Evolutionary conservation across 2,888 invertebrate genomes (phyloP).

Genomic region (Catocala fraxini): DNA sequence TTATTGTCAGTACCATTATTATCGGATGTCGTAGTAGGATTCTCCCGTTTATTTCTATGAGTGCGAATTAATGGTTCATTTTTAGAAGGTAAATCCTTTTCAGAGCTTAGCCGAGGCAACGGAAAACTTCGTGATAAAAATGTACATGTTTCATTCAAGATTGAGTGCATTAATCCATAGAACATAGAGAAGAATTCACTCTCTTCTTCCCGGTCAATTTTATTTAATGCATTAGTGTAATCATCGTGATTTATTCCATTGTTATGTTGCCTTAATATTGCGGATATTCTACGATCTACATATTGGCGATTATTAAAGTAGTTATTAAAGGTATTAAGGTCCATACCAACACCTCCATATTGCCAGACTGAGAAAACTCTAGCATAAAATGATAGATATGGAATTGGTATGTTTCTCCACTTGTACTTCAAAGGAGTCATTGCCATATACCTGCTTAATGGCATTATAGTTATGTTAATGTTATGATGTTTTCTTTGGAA

Average conservation of each 20-base stretch:
- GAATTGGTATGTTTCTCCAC: conserved; percentile 80
- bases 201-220: conserved; percentile 65
- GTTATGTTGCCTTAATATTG: conserved; percentile 74
- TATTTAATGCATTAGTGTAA: conserved; percentile 64
- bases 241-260: conserved; percentile 68
- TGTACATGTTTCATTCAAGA: conserved; percentile 65
- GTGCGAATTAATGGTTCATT: conserved; percentile 50
- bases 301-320: conserved; percentile 52
- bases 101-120: conserved; percentile 32
- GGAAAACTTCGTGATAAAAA: conserved; percentile 61
- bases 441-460: conserved; percentile 78
- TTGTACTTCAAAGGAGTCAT: conserved; percentile 80
- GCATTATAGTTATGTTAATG: conserved; percentile 74
- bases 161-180: conserved; percentile 58
- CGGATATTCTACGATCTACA: conserved; percentile 59
- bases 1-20: conserved; percentile 20
- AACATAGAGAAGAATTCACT: conserved; percentile 63
- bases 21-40: conserved; percentile 22
- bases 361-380: conserved; percentile 86
- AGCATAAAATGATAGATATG: conserved; percentile 81
- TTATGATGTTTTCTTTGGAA: conserved; percentile 73
- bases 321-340: conserved; percentile 64
- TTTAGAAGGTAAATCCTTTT: conserved; percentile 31
- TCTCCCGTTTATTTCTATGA: conserved; percentile 65
- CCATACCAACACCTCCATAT: conserved; percentile 83